phyloP scores from a whole-genome alignment of 1,140 invertebrate genomes.

The Drosophila obscura region DNA sequence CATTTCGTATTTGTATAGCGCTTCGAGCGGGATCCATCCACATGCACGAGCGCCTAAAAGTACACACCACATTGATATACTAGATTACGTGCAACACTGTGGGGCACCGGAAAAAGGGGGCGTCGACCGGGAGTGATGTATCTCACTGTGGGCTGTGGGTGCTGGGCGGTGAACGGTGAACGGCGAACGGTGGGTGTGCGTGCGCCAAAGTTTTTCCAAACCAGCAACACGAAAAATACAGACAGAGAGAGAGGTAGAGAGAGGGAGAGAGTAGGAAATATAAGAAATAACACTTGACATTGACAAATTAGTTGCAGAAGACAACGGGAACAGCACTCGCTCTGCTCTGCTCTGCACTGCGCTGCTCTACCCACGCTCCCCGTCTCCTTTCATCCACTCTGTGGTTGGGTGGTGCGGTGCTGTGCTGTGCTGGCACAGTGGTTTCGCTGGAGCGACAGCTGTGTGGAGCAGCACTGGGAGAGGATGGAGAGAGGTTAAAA shows the following conservation, averaged over 20 bases:
- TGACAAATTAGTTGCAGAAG: conserved; percentile 83
- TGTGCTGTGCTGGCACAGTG: conserved; percentile 32
- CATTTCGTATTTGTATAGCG: conserved; percentile 30
- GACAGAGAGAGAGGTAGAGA: conserved; percentile 20
- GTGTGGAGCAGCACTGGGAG: conserved; percentile 4
- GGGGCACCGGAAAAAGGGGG: neutral
- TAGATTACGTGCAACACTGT: conserved; percentile 71
- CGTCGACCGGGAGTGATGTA: conserved; percentile 32
- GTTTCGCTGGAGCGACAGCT: conserved; percentile 58
- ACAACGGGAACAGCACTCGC: conserved; percentile 48
- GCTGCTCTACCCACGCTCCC: no score
- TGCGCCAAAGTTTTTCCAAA: conserved; percentile 65
- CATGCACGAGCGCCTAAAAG: conserved; percentile 66
- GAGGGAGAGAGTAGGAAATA: conserved; percentile 44
- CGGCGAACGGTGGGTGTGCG: conserved; percentile 29
- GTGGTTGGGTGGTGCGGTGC: neutral
- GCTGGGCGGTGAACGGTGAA: neutral
- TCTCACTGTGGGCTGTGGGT: conserved; percentile 16
- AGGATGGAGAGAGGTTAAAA: conserved; percentile 61
- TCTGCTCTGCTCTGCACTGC: no score
- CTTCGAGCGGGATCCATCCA: conserved; percentile 4
- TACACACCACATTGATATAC: conserved; percentile 66
- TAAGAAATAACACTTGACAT: conserved; percentile 83
- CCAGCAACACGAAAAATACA: conserved; percentile 38
- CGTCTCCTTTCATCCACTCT: neutral